Conservation (phyloP, 2,113 vertebrate genomes). For the Dipodomys stephensi region DNA sequence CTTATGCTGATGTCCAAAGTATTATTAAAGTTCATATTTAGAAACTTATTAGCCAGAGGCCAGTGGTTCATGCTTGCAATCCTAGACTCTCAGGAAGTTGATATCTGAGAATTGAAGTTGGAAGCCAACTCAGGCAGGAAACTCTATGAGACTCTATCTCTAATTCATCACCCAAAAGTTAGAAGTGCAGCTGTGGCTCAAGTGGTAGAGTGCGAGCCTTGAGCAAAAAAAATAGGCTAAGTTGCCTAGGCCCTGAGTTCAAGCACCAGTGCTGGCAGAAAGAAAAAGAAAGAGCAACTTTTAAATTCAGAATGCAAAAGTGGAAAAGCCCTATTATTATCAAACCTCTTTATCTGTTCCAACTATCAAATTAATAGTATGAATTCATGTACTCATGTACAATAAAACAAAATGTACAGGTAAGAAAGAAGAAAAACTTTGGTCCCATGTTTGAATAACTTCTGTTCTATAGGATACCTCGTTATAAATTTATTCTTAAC, state of each 20-base stretch:
- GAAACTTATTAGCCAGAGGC: too few species aligned
- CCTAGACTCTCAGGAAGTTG: too few species aligned
- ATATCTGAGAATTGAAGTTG: too few species aligned
- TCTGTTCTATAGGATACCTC: neutral
- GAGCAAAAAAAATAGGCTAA: too few species aligned
- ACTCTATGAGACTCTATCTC: too few species aligned
- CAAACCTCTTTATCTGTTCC: neutral
- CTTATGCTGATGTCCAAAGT: neutral
- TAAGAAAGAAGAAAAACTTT: neutral
- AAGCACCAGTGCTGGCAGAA: too few species aligned
- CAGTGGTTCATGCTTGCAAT: too few species aligned
- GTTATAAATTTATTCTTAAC: slow-evolving; percentile 32
- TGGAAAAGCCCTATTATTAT: neutral
- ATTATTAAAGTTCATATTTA: slow-evolving; percentile 45
- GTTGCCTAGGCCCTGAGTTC: too few species aligned
- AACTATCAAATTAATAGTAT: slow-evolving; percentile 17
- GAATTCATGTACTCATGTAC: slow-evolving; percentile 15
- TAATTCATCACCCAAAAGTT: too few species aligned
- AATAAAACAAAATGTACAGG: neutral
- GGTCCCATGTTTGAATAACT: slow-evolving; percentile 32
- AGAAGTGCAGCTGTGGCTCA: too few species aligned
- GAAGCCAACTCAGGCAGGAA: too few species aligned
- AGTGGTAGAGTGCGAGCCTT: too few species aligned
- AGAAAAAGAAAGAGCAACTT: neutral
- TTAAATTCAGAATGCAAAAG: slow-evolving; percentile 41